phyloP scores from a whole-genome alignment of 2,113 vertebrate genomes.

The Ahaetulla prasina region DNA sequence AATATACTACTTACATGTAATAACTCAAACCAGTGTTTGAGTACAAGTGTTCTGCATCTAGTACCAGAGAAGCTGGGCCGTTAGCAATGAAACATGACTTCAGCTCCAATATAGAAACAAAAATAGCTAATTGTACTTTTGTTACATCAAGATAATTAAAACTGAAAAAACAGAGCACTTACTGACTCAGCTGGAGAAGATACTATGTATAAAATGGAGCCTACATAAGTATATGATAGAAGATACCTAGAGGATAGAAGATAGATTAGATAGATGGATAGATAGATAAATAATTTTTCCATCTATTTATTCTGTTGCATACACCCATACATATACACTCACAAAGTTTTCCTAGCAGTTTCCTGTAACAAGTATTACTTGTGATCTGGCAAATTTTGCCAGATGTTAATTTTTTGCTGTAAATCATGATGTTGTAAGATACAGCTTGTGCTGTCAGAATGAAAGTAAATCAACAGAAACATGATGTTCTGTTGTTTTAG shows the following conservation, averaged over 20 bases:
- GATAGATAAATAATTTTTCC: not conserved
- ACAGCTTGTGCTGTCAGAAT: not conserved
- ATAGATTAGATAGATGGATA: too few relatives aligned
- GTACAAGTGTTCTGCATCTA: not conserved
- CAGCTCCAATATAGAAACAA: not conserved
- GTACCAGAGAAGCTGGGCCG: not conserved
- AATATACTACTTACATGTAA: not conserved
- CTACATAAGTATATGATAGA: not conserved
- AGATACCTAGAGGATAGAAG: too few relatives aligned
- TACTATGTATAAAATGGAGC: not conserved
- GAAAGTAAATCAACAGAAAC: not conserved
- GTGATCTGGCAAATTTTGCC: not conserved
- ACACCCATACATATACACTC: not conserved
- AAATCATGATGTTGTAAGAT: not conserved
- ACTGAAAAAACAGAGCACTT: too few relatives aligned
- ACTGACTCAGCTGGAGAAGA: not conserved
- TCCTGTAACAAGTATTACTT: not conserved
- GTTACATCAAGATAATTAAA: not conserved
- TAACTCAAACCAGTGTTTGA: not conserved
- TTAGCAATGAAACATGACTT: not conserved
- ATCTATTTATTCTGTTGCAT: not conserved
- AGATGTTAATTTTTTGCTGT: not conserved
- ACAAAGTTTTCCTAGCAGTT: not conserved
- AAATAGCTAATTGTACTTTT: not conserved
- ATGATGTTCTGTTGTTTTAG: not conserved